Base-by-base conservation (phyloP, 2,888 invertebrate species). In the Watsonalla cultraria region DNA sequence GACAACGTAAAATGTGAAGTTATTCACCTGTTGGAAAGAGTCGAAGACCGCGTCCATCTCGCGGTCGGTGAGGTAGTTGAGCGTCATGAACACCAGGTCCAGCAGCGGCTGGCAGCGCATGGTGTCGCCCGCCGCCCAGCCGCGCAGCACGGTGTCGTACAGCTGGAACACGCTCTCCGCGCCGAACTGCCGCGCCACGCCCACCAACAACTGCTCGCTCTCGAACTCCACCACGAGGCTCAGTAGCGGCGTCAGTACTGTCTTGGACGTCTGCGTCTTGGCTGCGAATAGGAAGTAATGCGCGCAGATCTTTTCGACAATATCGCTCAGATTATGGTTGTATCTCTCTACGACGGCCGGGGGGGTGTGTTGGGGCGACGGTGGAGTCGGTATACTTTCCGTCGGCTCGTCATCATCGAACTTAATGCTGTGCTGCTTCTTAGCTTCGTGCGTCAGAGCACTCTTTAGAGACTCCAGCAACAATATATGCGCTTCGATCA, bases 41-140 rank as follows among this genome's bases (percentile, higher is more conserved):
- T 88, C 78, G 58, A 95, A 85, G 57, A 94, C 82, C 2, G 77
- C 76, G 34, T 91, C 80, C 67, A 93, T 93, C 51, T 93, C 92
- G 0, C 80, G 78, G 42, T 91, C 85, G 24, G 80, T 75, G 62
- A 94, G 74, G 60, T 93, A 91, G 39, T 85, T 84, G 56, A 94
- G 71, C 51, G 94, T 70, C 55, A 92, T 84, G 74, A 96, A 95
- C 49, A 93, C 82, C 9, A 95, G 81, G 66, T 94, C 93, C 2
- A 94, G 83, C 2, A 94, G 81, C 39, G 90, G 74, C 59, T 91
- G 91, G 45, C 91, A 90, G 15, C 92, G 82, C 63, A 92, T 90
- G 0, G 84, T 74, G 51, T 91, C 90, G 0, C 84, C 82, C 0
- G 80, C 64, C 51, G 94, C 77, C 93, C 94, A 93, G 0, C 61